phyloP scores from a whole-genome alignment of 2,888 invertebrate species.

The Stenoptilia bipunctidactyla region DNA sequence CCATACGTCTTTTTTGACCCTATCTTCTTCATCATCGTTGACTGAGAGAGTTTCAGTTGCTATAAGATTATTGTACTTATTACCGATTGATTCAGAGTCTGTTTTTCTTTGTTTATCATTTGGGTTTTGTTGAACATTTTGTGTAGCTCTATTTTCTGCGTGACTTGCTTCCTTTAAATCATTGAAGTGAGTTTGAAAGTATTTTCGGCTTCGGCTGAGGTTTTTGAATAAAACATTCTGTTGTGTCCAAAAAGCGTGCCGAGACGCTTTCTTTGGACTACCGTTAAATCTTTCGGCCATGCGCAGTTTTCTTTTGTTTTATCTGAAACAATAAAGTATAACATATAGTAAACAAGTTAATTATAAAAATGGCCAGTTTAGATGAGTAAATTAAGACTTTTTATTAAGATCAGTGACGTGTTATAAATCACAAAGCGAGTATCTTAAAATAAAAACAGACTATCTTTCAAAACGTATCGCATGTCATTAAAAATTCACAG shows the following conservation, averaged over 20 bases:
- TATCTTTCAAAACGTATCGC: too few species aligned
- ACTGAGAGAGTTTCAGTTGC: constrained; percentile 28
- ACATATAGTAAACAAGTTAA: too few species aligned
- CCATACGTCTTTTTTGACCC: constrained; percentile 58
- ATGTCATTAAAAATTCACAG: neutral
- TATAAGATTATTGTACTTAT: constrained; percentile 33
- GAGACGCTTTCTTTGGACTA: constrained; percentile 57
- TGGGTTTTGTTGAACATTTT: constrained; percentile 25
- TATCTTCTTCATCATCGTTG: constrained; percentile 36
- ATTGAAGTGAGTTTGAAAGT: constrained; percentile 10
- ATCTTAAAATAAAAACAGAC: too few species aligned
- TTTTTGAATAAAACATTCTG: constrained; percentile 35
- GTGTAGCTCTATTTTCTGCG: constrained; percentile 8
- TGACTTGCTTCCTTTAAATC: constrained; percentile 8
- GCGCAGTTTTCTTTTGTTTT: constrained; percentile 49
- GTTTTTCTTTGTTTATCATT: constrained; percentile 18
- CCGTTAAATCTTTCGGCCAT: constrained; percentile 56
- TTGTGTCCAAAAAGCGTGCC: constrained; percentile 54
- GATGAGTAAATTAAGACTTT: too few species aligned
- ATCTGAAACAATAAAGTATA: constrained; percentile 52
- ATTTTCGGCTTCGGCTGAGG: constrained; percentile 12
- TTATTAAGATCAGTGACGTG: constrained; percentile 1
- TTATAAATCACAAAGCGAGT: too few species aligned
- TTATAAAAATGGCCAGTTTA: too few species aligned
- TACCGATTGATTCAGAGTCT: constrained; percentile 14